Evolutionary conservation across 2,797 vertebrate species (phyloP).

Genomic region (Galaxias olidus): DNA sequence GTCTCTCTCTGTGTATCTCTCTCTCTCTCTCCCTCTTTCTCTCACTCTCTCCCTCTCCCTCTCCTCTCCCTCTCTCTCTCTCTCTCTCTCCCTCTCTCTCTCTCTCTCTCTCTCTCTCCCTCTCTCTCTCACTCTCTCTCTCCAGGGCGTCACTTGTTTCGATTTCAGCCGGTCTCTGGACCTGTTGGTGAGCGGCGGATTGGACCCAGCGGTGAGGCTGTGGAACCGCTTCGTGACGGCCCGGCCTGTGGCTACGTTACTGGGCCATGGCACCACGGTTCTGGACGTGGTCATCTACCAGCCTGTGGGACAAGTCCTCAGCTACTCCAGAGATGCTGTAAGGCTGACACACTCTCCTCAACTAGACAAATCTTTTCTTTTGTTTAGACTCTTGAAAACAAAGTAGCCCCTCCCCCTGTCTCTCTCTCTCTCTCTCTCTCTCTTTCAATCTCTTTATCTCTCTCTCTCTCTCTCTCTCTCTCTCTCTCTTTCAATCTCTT

Average conservation of each 20-base stretch:
- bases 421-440: no score
- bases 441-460: no score
- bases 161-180: conserved; percentile 55
- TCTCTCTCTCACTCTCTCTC: conserved; percentile 1
- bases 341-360: not conserved
- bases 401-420: no score
- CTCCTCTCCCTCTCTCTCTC: not conserved
- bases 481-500: conserved; percentile 15
- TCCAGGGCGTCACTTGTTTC: conserved; percentile 45
- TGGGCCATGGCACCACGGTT: conserved; percentile 38
- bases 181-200: conserved; percentile 51
- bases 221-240: conserved; percentile 56
- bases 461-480: no score
- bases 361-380: no score
- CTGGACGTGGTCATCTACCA: conserved; percentile 50
- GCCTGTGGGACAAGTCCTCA: conserved; percentile 35
- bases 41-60: conserved; percentile 2
- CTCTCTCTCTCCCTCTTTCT: not conserved
- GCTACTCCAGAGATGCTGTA: conserved; percentile 41
- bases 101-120: not conserved
- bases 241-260: conserved; percentile 37
- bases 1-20: not conserved
- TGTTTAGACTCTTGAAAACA: no score
- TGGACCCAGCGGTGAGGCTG: conserved; percentile 43
- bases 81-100: not conserved